Conservation (phyloP, 2,797 vertebrate genomes). For the Scolopax rusticola region DNA sequence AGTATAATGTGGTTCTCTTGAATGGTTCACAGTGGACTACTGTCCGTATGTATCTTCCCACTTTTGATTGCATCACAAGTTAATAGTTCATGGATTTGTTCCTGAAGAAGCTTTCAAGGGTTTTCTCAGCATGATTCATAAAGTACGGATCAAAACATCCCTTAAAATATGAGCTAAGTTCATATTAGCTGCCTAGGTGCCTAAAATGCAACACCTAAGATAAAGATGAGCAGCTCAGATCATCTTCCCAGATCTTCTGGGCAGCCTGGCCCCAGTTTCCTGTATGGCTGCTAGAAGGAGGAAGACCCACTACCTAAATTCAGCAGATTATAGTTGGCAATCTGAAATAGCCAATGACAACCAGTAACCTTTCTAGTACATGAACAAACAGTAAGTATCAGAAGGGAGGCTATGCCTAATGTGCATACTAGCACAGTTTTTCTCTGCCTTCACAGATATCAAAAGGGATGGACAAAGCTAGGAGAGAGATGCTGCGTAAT, state of each 20-base stretch:
- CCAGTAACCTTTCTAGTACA: background rate
- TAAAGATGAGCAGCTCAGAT: background rate
- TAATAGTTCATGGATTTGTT: background rate
- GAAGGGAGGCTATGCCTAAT: background rate
- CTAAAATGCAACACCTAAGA: background rate
- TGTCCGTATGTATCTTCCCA: background rate
- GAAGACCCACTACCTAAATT: background rate
- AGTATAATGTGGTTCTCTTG: background rate
- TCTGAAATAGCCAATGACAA: background rate
- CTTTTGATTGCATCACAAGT: background rate
- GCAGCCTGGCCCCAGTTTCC: background rate
- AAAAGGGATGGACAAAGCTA: background rate
- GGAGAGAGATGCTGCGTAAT: background rate
- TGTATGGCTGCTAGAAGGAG: background rate
- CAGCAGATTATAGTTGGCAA: accelerated
- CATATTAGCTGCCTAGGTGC: background rate
- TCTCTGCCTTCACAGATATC: background rate
- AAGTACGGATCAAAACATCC: background rate
- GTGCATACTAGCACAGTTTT: background rate
- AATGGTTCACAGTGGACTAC: background rate
- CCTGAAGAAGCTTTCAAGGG: background rate
- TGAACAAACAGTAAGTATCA: background rate
- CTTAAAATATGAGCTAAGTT: background rate
- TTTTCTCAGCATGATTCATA: background rate
- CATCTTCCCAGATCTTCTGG: background rate